These are phyloP conservation scores for Paratilapia polleni DNA, from an alignment of 2,113 vertebrate genomes.

Conservation along the genomic window DNA sequence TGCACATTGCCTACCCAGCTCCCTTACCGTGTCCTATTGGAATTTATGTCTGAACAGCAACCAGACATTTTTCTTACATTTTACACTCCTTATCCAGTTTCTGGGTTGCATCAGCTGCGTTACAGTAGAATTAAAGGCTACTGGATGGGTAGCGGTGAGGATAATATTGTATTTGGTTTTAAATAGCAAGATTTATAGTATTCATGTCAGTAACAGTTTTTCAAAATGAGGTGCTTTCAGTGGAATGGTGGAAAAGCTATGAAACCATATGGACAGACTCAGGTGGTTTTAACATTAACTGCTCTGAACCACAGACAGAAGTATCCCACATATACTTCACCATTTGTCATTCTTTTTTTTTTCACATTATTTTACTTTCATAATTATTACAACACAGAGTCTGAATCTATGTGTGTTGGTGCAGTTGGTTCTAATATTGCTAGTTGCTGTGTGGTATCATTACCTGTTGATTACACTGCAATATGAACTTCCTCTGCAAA, in stretches of 20 bases:
- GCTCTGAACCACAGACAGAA: not conserved
- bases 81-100: slow-evolving; percentile 13
- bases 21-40: not conserved
- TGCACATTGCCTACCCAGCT: slow-evolving; percentile 9
- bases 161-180: not conserved
- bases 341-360: not conserved
- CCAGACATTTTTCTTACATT: slow-evolving; percentile 24
- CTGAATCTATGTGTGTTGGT: not conserved
- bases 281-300: not conserved
- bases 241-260: not conserved
- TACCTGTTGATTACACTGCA: slow-evolving; percentile 14
- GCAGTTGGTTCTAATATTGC: not conserved
- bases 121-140: not conserved
- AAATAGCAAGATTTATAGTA: not conserved
- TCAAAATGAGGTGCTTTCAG: not conserved
- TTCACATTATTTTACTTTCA: not conserved
- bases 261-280: not conserved
- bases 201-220: not conserved
- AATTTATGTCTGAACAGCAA: slow-evolving; percentile 28
- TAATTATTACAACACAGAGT: not conserved
- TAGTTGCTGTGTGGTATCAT: not conserved
- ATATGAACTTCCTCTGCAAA: slow-evolving; percentile 16
- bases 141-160: not conserved
- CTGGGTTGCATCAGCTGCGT: not conserved
- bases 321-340: not conserved